Percentiles rank a stretch among this genome's conserved stretches.
Conservation (phyloP, 2,888 invertebrate species). For the Shargacucullia verbasci region DNA sequence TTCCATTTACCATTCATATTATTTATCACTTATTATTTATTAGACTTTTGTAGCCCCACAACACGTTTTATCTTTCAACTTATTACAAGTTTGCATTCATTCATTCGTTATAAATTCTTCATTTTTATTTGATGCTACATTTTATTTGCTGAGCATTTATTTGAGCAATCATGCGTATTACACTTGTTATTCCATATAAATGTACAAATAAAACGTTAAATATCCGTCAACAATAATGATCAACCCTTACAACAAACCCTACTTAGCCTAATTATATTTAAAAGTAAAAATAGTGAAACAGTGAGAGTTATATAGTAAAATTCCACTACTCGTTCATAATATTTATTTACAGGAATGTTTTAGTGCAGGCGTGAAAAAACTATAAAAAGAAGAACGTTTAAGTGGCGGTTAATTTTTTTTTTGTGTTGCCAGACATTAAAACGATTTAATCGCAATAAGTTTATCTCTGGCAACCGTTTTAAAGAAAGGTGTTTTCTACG, state of each 20-base stretch:
- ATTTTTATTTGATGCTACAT: slow-evolving; percentile 42
- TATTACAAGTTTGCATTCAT: slow-evolving; percentile 21
- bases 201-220: slow-evolving; percentile 20
- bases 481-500: neutral
- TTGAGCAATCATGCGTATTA: slow-evolving; percentile 45
- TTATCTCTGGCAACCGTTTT: no score
- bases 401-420: slow-evolving; percentile 37
- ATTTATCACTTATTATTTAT: slow-evolving; percentile 13
- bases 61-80: slow-evolving; percentile 5
- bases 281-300: slow-evolving; percentile 79
- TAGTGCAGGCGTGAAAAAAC: slow-evolving; percentile 65
- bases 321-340: slow-evolving; percentile 72
- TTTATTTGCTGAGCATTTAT: slow-evolving; percentile 36
- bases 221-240: slow-evolving; percentile 39
- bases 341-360: slow-evolving; percentile 77
- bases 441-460: neutral
- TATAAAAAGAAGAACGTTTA: slow-evolving; percentile 45
- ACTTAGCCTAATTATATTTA: slow-evolving; percentile 70
- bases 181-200: slow-evolving; percentile 48
- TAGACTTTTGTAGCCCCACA: slow-evolving; percentile 22
- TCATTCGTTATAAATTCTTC: slow-evolving; percentile 10
- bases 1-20: slow-evolving; percentile 6
- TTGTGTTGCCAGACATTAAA: slow-evolving; percentile 5
- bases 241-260: slow-evolving; percentile 61
- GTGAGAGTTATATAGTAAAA: slow-evolving; percentile 81